Evolutionary conservation across 1,140 invertebrate species (phyloP), one percentile per base, ranked within the genome.

Genomic region (Bombus cullumanus): DNA sequence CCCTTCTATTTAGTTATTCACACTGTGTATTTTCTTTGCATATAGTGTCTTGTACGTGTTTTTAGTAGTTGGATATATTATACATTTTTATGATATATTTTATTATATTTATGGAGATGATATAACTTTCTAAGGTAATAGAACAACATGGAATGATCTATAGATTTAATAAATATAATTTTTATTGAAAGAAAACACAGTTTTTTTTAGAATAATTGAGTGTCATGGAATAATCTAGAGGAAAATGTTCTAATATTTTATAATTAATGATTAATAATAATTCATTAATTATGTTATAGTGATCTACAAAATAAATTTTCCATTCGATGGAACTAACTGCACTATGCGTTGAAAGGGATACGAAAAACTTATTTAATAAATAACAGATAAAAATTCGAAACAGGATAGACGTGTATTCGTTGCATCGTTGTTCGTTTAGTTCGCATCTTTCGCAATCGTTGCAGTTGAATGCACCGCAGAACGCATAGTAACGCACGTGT

Each of bases 401-500:
- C 6, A 9, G 3, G 6, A 66, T 18, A 8, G 1, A 64, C 28
- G 15, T 0, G 15, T 31, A 31, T 66, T n/a, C 25, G 28, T 62
- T 0, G 59, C 57, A 59, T 28, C 22, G n/a, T 22, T 18, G 0
- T 34, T 34, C 6, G 2, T 18, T 66, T 34, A n/a, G 12, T 15
- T 13, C 3, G 2, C n/a, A 6, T 64, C 22, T 10, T 1, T 0
- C 9, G 34, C 25, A 25, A 9, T 64, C 13, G 41, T 22, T 69
- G 12, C 13, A 43, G 22, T 53, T 25, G 5, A 62, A 39, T 80
- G 47, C 37, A n/a, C 1, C 22, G 12, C 3, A 31, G 43, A 78
- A 37, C 57, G 59, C 81, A 69, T 31, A 37, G 69, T 71, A 84
- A 57, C 34, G 53, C 39, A 39, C 68, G 28, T 41, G 28, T 39